phyloP scores from a whole-genome alignment of 2,113 vertebrate species.

The Apus apus region DNA sequence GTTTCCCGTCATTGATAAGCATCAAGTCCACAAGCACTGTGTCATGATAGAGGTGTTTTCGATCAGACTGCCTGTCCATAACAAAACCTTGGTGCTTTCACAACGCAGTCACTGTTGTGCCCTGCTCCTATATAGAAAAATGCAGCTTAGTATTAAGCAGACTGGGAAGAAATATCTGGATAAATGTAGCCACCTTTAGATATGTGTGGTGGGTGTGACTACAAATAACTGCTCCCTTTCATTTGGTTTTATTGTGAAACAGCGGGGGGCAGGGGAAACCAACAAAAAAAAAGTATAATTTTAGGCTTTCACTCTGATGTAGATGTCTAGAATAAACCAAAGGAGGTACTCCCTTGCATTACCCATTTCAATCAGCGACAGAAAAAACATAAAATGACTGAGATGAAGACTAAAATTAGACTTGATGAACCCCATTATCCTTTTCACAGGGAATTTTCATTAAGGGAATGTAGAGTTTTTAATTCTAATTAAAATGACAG shows the following conservation, averaged over 20 bases:
- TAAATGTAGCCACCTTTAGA: not conserved
- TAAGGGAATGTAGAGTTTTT: not conserved
- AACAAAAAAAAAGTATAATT: not conserved
- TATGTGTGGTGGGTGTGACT: not conserved
- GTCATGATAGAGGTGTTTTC: not conserved
- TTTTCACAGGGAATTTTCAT: not conserved
- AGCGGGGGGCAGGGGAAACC: not conserved
- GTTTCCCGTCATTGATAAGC: accelerated
- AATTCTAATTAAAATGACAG: not conserved
- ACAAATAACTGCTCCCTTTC: not conserved
- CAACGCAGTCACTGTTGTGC: not conserved
- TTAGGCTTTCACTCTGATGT: not conserved
- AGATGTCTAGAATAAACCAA: not conserved
- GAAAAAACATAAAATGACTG: not conserved
- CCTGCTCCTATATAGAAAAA: not conserved
- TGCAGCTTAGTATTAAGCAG: not conserved
- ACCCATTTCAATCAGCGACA: not conserved
- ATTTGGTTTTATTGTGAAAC: not conserved
- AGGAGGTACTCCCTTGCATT: not conserved
- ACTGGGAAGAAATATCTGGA: not conserved
- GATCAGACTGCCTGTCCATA: not conserved
- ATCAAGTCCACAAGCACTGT: not conserved
- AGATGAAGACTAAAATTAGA: not conserved
- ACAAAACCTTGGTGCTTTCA: not conserved
- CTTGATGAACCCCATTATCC: not conserved